Evolutionary conservation across 2,797 vertebrate species (phyloP), one percentile per base, ranked within the genome.

Genomic region (Calcarius lapponicus): DNA sequence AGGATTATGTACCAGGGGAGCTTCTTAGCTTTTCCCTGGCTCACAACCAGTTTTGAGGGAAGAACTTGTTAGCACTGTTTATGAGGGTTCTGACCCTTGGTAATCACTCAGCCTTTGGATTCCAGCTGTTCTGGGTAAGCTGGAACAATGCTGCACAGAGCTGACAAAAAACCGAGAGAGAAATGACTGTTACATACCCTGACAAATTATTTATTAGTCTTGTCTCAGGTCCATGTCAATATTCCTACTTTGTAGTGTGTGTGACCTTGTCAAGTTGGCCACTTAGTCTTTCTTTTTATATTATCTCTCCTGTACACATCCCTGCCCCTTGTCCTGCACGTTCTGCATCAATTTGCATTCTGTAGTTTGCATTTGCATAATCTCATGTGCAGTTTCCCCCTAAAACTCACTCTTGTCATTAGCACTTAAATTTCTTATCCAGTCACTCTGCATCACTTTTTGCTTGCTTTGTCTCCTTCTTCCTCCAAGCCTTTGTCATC

Each of bases 291-390:
- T 54, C 24, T 50, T 60, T 67, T 29, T 60, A 8, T 75, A 7
- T 75, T 57, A 16, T 42, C 22, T 40, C 18, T 19, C 28, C 5
- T 34, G 3, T 19, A 50, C 15, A 10, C 4, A 2, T 26, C 7
- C 13, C 9, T 24, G 9, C 4, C 17, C 6, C n/a, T 76, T 73
- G 9, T 21, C 29, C 13, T 28, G 66, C 16, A 47, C 0, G 0
- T 60, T 84, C 70, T 89, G 25, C 29, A 25, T 71, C 45, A 86
- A 43, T 14, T 16, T 79, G 12, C 22, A 51, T 60, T 70, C 28
- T 81, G 0, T 81, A 25, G 29, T 81, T 84, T 58, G 10, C 8
- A 17, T 70, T 91, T 88, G 29, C 40, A 11, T 80, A 25, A 43
- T 69, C 17, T 40, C 28, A 9, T 17, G 5, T 86, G 34, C 31